phyloP scores from a whole-genome alignment of 2,888 invertebrate genomes.

The Rhingia campestris region DNA sequence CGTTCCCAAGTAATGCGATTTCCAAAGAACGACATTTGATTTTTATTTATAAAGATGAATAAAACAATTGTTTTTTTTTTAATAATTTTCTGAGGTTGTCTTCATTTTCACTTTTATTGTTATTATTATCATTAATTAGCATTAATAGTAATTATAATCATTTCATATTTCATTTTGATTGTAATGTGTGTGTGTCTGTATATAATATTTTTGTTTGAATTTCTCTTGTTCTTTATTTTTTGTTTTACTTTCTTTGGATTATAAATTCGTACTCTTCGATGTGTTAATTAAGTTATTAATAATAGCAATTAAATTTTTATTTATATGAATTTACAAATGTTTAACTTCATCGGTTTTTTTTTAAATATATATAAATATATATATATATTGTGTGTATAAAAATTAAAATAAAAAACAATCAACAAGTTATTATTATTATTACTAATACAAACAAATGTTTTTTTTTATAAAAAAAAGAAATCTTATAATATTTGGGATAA shows the following conservation, averaged over 20 bases:
- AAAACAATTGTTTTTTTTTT: conserved; percentile 52
- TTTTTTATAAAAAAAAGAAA: conserved; percentile 24
- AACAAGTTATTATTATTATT: conserved; percentile 55
- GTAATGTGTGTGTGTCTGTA: conserved; percentile 66
- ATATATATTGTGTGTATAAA: conserved; percentile 44
- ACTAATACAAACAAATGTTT: conserved; percentile 38
- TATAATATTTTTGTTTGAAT: conserved; percentile 49
- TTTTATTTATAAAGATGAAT: too few species aligned
- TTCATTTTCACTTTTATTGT: conserved; percentile 71
- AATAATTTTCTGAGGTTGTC: conserved; percentile 68
- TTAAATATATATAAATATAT: conserved; percentile 3
- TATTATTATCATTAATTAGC: conserved; percentile 72
- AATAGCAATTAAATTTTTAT: conserved; percentile 58
- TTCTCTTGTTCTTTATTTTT: conserved; percentile 37
- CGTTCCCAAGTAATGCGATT: too few species aligned
- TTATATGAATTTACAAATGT: conserved; percentile 61
- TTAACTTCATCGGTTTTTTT: conserved; percentile 51
- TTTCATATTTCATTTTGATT: conserved; percentile 70
- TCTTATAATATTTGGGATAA: conserved; percentile 62
- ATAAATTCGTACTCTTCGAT: conserved; percentile 75
- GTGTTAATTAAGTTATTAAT: conserved; percentile 70
- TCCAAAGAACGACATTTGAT: too few species aligned
- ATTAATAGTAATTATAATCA: conserved; percentile 71
- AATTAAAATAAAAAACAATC: conserved; percentile 57
- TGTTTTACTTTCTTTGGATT: conserved; percentile 60